Evolutionary conservation across 2,888 invertebrate genomes (phyloP), one percentile per base, ranked within the genome.

Genomic region (Chorisops tibialis): DNA sequence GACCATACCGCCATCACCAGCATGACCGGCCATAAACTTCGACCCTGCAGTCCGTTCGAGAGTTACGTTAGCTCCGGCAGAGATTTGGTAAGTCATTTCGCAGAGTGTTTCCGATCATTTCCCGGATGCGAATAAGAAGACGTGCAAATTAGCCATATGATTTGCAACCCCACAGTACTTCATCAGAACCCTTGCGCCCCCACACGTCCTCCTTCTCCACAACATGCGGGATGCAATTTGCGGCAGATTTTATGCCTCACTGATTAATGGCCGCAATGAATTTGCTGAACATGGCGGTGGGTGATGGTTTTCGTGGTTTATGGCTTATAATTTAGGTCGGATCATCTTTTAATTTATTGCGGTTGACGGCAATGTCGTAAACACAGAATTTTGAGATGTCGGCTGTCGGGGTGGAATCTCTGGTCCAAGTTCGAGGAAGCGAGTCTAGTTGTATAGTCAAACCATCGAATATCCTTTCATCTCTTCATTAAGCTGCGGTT

Each of bases 31-130:
- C 74, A 74, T 67, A 74, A 74, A 64, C 70, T 91, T 11, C 82
- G 93, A 43, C 91, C 92, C 0, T 93, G 93, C 72, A 84, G 86
- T 47, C 81, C 84, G 11, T 84, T 88, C 39, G 93, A 93, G 78
- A 91, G 91, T 68, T 93, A 93, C 77, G 83, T 92, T 50, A 85
- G 85, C 64, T 75, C 78, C 0, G 79, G 77, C 59, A 69, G 78
- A 65, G 79, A 79, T 71, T 72, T 79, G 77, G 78, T 78, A 68
- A 75, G 76, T 72, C n/a, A n/a, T n/a, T n/a, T n/a, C n/a, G n/a
- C n/a, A n/a, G n/a, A n/a, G n/a, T n/a, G 30, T 37, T 51, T 18
- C n/a, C 6, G 14, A n/a, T 37, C n/a, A 35, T 1, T 30, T n/a
- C 1, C 12, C 7, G 30, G 9, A 1, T 30, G 5, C 30, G 30